Evolutionary conservation across 1,140 invertebrate genomes (phyloP).

Genomic region (Hesperophylax magnus): DNA sequence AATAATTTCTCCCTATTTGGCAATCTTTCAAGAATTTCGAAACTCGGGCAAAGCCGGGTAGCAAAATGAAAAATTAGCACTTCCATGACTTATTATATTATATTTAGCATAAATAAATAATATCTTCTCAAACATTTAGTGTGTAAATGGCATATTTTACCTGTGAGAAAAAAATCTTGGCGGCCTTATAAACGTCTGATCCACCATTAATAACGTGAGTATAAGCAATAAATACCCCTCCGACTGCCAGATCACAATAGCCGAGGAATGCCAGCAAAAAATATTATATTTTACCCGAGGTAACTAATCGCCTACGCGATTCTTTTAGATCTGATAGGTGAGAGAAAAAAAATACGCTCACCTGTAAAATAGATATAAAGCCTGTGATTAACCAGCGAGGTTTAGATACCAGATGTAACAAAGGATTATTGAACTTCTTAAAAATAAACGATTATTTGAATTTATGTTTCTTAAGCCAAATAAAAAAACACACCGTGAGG

Average conservation of each 20-base stretch:
- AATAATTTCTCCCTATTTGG: no score
- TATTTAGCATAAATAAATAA: no score
- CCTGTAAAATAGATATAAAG: neutral
- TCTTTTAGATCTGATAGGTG: neutral
- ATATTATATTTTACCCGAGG: neutral
- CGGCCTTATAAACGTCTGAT: neutral
- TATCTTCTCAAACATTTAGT: no score
- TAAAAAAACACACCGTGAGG: no score
- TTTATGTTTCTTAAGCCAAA: no score
- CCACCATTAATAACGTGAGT: constrained; percentile 31
- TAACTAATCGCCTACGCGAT: constrained; percentile 14
- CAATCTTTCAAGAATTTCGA: no score
- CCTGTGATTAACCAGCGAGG: no score
- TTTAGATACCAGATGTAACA: neutral
- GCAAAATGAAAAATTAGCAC: no score
- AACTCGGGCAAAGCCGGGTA: no score
- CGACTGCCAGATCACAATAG: constrained; percentile 10
- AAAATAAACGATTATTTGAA: neutral
- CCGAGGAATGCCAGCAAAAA: constrained; percentile 17
- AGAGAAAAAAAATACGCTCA: constrained; percentile 7
- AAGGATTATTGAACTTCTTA: neutral
- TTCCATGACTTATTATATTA: no score
- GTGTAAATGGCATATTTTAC: no score
- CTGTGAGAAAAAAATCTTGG: neutral
- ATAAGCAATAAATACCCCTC: constrained; percentile 19